phyloP scores from a whole-genome alignment of 2,888 invertebrate genomes.

The Coelogynopora nodosa region DNA sequence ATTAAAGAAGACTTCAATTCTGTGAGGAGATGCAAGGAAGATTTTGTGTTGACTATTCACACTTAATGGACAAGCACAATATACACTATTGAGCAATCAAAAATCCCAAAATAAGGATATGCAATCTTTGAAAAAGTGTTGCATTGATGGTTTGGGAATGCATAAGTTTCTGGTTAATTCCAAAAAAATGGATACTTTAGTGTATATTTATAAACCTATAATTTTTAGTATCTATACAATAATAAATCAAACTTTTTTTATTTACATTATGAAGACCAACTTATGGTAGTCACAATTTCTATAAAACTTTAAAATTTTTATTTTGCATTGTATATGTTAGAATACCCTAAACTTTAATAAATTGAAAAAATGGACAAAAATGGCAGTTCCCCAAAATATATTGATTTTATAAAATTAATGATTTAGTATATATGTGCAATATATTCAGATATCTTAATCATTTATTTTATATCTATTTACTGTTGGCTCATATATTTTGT shows the following conservation, averaged over 20 bases:
- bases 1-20: too few species aligned
- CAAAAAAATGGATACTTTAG: slow-evolving; percentile 31
- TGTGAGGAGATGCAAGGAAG: too few species aligned
- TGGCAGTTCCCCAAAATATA: slow-evolving; percentile 4
- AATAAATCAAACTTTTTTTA: slow-evolving; percentile 18
- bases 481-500: slow-evolving; percentile 23
- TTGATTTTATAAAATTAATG: neutral
- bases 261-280: slow-evolving; percentile 4
- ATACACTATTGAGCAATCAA: too few species aligned
- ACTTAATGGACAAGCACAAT: too few species aligned
- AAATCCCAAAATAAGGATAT: too few species aligned
- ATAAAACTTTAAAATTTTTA: slow-evolving; percentile 16
- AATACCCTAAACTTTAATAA: slow-evolving; percentile 5
- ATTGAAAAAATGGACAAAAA: slow-evolving; percentile 12
- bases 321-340: neutral
- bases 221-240: slow-evolving; percentile 1
- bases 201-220: slow-evolving; percentile 4
- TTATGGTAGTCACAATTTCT: slow-evolving; percentile 12
- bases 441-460: slow-evolving; percentile 22
- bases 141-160: too few species aligned
- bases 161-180: neutral
- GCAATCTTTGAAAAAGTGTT: too few species aligned
- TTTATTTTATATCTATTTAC: neutral
- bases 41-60: too few species aligned
- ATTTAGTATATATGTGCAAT: slow-evolving; percentile 20